Base-by-base conservation (phyloP, 2,113 vertebrate genomes). In the Aphelocoma coerulescens region DNA sequence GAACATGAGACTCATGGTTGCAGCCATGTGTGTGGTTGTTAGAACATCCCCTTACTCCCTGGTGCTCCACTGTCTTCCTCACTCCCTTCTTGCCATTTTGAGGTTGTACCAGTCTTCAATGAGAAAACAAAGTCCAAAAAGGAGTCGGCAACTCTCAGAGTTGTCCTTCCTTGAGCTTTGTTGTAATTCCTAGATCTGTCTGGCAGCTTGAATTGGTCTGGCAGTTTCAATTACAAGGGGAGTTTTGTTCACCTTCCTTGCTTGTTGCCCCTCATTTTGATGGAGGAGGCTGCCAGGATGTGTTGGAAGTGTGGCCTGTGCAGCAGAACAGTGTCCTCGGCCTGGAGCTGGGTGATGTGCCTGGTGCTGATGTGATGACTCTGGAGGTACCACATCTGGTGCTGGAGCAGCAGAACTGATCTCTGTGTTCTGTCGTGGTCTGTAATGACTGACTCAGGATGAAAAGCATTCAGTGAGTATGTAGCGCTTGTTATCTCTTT, bases 381-480 rank as follows among this genome's bases (percentile, higher is more conserved):
- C 24, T 41, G 69, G 52, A 52, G 48, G 28, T 24, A 9, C 46
- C 43, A 15, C 0, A 0, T 46, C 10, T 33, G 1, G 7, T 16
- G 49, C 57, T 69, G 46, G 49, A 82, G 62, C 3, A 33, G 61
- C 69, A 55, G 74, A 46, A 24, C 10, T 18, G 30, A 17, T 44
- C 28, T 52, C 37, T 52, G 11, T 24, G 68, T 1, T 2, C 37
- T 87, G 1, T 39, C 30, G 0, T 13, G 21, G 48, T 63, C 44
- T 77, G 13, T 54, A 8, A 21, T 1, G 30, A 39, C 44, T 89
- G 52, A 59, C n/a, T n/a, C 19, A 8, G 66, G 63, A 33, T 51
- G 41, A 48, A 43, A 27, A 57, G 54, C 4, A 3, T 55, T 75
- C 62, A 10, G 33, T 39, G 57, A 63, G 26, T 30, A 7, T 0